Conservation (phyloP, 1,140 invertebrate species). For the Megathymus violae region DNA sequence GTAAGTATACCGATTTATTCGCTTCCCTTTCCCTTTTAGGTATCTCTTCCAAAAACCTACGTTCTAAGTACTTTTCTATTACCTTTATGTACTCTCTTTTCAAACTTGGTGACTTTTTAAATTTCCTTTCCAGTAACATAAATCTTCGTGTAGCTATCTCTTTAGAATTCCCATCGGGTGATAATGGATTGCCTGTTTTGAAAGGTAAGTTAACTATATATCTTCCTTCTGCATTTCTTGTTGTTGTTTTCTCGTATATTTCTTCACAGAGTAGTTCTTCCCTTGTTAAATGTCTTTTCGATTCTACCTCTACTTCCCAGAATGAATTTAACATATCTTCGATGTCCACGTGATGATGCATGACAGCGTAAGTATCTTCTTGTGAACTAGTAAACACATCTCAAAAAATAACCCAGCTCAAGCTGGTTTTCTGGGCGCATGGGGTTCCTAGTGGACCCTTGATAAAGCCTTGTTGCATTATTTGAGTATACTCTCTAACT, state of each 20-base stretch:
- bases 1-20: conserved; percentile 46
- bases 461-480: not conserved
- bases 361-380: not conserved
- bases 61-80: conserved; percentile 32
- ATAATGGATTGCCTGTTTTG: conserved; percentile 20
- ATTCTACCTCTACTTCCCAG: conserved; percentile 37
- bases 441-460: conserved; percentile 36
- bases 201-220: conserved; percentile 35
- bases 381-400: not conserved
- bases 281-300: conserved; percentile 26
- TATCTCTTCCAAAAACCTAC: conserved; percentile 28
- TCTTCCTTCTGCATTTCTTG: conserved; percentile 7
- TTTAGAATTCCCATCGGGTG: conserved; percentile 22
- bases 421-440: conserved; percentile 29
- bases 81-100: conserved; percentile 32
- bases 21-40: conserved; percentile 18
- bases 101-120: not conserved
- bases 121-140: conserved; percentile 25
- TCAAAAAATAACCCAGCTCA: conserved; percentile 33
- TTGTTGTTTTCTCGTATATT: not conserved
- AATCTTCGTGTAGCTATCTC: conserved; percentile 29
- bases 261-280: conserved; percentile 38
- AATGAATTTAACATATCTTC: conserved; percentile 34
- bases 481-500: not conserved
- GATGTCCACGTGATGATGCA: conserved; percentile 11